Percentiles rank a stretch among this genome's conserved stretches.
Conservation (phyloP, 2,113 vertebrate genomes). For the Lethenteron camtschaticum region DNA sequence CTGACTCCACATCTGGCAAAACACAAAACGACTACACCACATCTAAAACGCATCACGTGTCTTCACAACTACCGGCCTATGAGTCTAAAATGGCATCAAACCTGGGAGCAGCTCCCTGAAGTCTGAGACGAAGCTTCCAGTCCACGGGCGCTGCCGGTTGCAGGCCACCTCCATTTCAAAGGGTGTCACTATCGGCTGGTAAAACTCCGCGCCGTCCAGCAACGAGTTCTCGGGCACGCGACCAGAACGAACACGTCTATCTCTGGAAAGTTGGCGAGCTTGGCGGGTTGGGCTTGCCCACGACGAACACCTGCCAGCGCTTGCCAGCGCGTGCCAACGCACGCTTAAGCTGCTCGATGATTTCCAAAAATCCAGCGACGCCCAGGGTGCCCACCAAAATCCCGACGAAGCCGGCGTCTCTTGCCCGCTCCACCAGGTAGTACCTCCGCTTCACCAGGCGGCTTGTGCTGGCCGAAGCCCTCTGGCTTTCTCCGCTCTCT, state of each 20-base stretch:
- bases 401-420: constrained; percentile 59
- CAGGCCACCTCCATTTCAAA: constrained; percentile 88
- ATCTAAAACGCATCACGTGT: too few species aligned
- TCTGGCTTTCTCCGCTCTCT: constrained; percentile 21
- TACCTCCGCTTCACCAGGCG: constrained; percentile 51
- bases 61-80: too few species aligned
- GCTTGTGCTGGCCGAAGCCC: constrained; percentile 35
- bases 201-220: constrained; percentile 48
- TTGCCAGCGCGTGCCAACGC: constrained; percentile 43
- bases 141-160: constrained; percentile 61
- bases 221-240: constrained; percentile 65
- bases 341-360: constrained; percentile 48
- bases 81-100: constrained; percentile 14
- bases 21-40: too few species aligned
- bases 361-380: constrained; percentile 33
- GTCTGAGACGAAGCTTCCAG: constrained; percentile 47
- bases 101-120: constrained; percentile 65
- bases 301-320: constrained; percentile 59
- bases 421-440: constrained; percentile 63
- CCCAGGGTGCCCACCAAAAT: constrained; percentile 69
- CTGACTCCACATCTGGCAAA: too few species aligned
- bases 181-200: constrained; percentile 51
- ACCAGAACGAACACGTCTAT: constrained; percentile 75
- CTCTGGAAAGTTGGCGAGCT: constrained; percentile 79
- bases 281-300: constrained; percentile 66